phyloP scores from a whole-genome alignment of 2,888 invertebrate species.

The Sarcophaga rosellei region DNA sequence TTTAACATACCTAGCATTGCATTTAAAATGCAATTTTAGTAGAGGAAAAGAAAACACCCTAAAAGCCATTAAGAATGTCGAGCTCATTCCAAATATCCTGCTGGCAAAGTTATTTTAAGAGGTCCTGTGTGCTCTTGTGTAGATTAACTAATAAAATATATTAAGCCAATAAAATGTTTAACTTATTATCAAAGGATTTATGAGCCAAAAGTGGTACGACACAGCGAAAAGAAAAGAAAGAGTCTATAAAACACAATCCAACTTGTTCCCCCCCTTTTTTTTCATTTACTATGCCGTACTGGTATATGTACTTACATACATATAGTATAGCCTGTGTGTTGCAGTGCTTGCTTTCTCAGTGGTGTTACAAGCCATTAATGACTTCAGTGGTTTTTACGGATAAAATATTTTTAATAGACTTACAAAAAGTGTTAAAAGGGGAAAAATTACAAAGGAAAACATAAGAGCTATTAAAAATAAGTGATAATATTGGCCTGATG shows the following conservation, averaged over 20 bases:
- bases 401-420: conserved; percentile 38
- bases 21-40: too few species aligned
- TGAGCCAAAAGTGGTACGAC: conserved; percentile 26
- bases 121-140: neutral
- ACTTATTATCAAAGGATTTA: conserved; percentile 54
- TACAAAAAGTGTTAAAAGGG: conserved; percentile 1
- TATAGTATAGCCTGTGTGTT: too few species aligned
- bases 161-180: conserved; percentile 42
- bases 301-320: too few species aligned
- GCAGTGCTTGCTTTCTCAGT: neutral
- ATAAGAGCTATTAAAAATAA: neutral
- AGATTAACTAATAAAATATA: conserved; percentile 48
- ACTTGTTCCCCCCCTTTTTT: neutral
- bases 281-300: neutral
- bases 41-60: too few species aligned
- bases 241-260: neutral
- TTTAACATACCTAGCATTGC: too few species aligned
- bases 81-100: neutral
- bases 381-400: conserved; percentile 42
- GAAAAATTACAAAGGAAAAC: conserved; percentile 1
- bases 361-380: conserved; percentile 42
- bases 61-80: too few species aligned
- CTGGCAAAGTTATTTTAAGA: neutral
- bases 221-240: neutral
- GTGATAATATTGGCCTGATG: conserved; percentile 5